These are phyloP conservation scores for Endotricha flammealis DNA, from an alignment of 2,888 invertebrate genomes.

Conservation along the genomic window DNA sequence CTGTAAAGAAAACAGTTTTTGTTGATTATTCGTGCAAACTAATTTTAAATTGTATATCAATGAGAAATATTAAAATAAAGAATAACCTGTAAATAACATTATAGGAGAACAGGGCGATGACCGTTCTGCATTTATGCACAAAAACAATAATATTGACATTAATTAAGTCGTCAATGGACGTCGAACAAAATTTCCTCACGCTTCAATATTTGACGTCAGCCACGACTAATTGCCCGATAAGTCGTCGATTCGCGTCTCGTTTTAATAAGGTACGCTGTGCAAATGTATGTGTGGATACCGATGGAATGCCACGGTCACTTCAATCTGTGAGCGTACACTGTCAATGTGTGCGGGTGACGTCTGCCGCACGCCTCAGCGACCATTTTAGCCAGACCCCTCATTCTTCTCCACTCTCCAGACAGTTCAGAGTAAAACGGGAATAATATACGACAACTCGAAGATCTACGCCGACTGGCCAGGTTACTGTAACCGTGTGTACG, in stretches of 20 bases:
- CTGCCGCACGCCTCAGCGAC: slow-evolving; percentile 61
- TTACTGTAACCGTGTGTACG: slow-evolving; percentile 58
- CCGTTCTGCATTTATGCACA: too few species aligned
- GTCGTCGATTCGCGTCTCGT: slow-evolving; percentile 78
- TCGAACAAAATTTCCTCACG: slow-evolving; percentile 42
- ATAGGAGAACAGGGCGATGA: too few species aligned
- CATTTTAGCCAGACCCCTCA: slow-evolving; percentile 38
- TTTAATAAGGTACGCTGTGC: slow-evolving; percentile 75
- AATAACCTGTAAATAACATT: too few species aligned
- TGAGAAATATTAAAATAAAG: too few species aligned
- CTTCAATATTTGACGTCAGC: slow-evolving; percentile 60
- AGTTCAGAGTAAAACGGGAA: slow-evolving; percentile 31
- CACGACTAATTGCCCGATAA: slow-evolving; percentile 78
- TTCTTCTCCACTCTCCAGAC: slow-evolving; percentile 35
- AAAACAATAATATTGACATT: slow-evolving; percentile 1
- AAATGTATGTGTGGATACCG: slow-evolving; percentile 66
- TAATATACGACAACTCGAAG: slow-evolving; percentile 47
- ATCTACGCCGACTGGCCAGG: slow-evolving; percentile 38
- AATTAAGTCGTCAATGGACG: slow-evolving; percentile 52
- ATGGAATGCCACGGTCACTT: slow-evolving; percentile 75
- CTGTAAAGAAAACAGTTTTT: too few species aligned
- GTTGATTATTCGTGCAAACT: too few species aligned
- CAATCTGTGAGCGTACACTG: slow-evolving; percentile 39
- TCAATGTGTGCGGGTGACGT: slow-evolving; percentile 69
- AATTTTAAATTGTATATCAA: too few species aligned